Percentiles rank a stretch among this genome's conserved stretches.
phyloP scores from a whole-genome alignment of 2,113 vertebrate species.

The Bos indicus region DNA sequence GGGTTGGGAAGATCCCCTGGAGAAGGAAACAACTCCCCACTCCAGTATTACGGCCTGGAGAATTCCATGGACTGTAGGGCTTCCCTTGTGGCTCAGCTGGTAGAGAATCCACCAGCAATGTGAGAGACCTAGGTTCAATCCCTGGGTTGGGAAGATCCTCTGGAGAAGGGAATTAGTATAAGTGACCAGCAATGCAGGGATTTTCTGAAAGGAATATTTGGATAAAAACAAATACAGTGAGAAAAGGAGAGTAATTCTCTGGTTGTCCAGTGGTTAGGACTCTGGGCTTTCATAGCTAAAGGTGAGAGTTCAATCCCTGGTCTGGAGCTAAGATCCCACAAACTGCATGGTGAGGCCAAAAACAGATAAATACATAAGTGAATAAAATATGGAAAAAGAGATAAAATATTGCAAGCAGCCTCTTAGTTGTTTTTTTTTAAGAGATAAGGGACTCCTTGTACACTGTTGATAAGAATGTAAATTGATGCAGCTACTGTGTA shows the following conservation, averaged over 20 bases:
- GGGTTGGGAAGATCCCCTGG: background rate
- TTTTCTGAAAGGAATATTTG: background rate
- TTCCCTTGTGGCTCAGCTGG: background rate
- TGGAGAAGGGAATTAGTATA: background rate
- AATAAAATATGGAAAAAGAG: background rate
- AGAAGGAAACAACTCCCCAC: background rate
- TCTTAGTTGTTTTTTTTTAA: background rate
- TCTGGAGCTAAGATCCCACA: background rate
- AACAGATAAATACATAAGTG: background rate
- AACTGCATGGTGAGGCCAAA: background rate
- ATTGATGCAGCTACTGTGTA: background rate
- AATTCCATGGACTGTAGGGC: background rate
- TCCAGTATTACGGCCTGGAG: background rate
- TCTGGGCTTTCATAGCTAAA: background rate
- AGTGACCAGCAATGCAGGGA: background rate
- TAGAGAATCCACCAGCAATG: background rate
- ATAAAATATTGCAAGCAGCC: background rate
- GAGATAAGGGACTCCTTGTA: background rate
- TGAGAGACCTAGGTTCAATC: background rate
- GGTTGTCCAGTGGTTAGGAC: background rate
- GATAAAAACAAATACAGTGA: background rate
- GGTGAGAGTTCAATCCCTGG: background rate
- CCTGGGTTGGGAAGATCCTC: background rate
- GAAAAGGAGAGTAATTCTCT: background rate
- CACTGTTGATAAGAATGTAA: background rate